These are phyloP conservation scores for Acholoe squamosa DNA, from an alignment of 2,888 invertebrate genomes.

Conservation along the genomic window DNA sequence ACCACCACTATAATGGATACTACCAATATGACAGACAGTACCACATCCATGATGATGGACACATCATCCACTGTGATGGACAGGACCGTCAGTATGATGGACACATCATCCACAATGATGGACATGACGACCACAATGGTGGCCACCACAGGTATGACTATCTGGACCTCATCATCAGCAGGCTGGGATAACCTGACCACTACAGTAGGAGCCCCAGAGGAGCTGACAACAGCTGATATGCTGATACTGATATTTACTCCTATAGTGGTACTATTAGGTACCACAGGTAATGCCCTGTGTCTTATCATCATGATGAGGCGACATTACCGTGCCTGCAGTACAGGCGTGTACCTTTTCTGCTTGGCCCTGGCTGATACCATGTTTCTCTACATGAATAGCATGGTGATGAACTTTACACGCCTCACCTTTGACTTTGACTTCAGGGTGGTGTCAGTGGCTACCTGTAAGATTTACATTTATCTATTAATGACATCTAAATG, in stretches of 20 bases:
- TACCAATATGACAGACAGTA: too few species aligned
- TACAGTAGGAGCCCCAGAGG: not conserved
- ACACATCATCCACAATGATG: not conserved
- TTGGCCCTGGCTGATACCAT: conserved; percentile 32
- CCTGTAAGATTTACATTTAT: conserved; percentile 40
- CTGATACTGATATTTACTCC: conserved; percentile 2
- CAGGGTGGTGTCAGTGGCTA: not conserved
- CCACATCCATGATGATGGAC: not conserved
- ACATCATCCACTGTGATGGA: too few species aligned
- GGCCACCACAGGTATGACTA: not conserved
- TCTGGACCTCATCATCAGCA: not conserved
- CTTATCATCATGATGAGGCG: conserved; percentile 15
- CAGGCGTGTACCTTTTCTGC: conserved; percentile 36
- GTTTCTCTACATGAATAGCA: conserved; percentile 44
- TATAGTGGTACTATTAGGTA: not conserved
- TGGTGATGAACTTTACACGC: conserved; percentile 21
- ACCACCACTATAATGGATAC: too few species aligned
- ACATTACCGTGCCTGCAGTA: conserved; percentile 4
- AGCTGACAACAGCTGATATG: not conserved
- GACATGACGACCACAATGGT: not conserved
- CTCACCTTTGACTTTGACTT: conserved; percentile 41
- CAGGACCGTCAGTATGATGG: too few species aligned
- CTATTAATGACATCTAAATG: conserved; percentile 35
- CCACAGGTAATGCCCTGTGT: not conserved
- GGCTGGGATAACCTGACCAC: not conserved